These are phyloP conservation scores for Dendrocopos noguchii DNA, from an alignment of 2,113 vertebrate genomes.

Conservation along the genomic window DNA sequence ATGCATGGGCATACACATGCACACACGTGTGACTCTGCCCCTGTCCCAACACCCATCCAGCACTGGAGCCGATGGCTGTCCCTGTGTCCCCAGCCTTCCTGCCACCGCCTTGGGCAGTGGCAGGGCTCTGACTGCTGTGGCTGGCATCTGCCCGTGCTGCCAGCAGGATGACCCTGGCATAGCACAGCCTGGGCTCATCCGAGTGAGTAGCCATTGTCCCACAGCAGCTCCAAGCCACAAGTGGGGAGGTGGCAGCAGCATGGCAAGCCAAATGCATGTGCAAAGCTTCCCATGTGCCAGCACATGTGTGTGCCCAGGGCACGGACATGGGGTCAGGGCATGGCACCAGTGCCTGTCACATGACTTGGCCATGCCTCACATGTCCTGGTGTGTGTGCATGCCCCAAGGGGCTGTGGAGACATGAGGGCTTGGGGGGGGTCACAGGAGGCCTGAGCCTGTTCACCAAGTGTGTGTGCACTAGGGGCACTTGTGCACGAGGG, in stretches of 20 bases:
- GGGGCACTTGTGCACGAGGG: not conserved
- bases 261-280: not conserved
- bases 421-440: fast-evolving
- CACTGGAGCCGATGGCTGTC: not conserved
- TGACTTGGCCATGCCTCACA: fast-evolving
- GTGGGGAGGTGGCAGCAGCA: fast-evolving
- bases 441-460: too few species aligned
- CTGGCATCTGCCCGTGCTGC: not conserved
- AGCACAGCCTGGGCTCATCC: fast-evolving
- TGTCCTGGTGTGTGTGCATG: not conserved
- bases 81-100: not conserved
- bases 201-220: not conserved
- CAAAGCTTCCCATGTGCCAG: fast-evolving
- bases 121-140: not conserved
- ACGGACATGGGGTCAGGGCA: fast-evolving
- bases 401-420: not conserved
- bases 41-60: fast-evolving
- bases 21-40: not conserved
- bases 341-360: not conserved
- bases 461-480: not conserved
- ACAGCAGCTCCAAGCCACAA: not conserved
- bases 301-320: not conserved
- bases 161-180: not conserved
- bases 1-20: too few species aligned
- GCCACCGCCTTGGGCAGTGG: not conserved